Evolutionary conservation across 2,797 vertebrate species (phyloP).

Genomic region (Sebastes diploproa): DNA sequence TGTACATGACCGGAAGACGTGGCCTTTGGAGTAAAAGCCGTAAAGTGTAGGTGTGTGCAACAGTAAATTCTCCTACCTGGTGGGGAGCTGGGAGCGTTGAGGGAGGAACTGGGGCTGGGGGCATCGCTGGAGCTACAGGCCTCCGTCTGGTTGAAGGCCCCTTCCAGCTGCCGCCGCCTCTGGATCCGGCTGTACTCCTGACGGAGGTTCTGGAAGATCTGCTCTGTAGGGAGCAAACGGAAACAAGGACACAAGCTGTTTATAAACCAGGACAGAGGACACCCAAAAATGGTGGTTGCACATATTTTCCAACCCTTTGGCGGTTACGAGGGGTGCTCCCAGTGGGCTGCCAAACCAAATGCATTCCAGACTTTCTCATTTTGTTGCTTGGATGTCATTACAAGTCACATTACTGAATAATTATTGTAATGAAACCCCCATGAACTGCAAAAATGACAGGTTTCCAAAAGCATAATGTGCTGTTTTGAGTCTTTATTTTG

Average conservation of each 20-base stretch:
- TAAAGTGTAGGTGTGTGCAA: neutral
- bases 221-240: slow-evolving; percentile 79
- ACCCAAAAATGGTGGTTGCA: neutral
- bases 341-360: neutral
- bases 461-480: neutral
- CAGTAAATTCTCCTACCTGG: slow-evolving; percentile 79
- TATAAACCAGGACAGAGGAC: neutral
- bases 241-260: neutral
- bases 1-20: neutral
- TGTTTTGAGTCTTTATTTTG: neutral
- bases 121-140: slow-evolving; percentile 83
- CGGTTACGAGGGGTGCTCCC: neutral
- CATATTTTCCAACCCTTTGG: neutral
- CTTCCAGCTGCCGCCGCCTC: slow-evolving; percentile 92
- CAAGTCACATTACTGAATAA: neutral
- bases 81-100: slow-evolving; percentile 88
- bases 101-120: slow-evolving; percentile 82
- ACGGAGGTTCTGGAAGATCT: slow-evolving; percentile 94
- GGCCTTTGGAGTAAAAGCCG: neutral
- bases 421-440: neutral
- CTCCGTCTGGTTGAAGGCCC: slow-evolving; percentile 89
- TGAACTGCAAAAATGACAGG: neutral
- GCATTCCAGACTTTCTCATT: neutral
- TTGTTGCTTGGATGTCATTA: neutral
- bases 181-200: slow-evolving; percentile 94